Evolutionary conservation across 2,888 invertebrate species (phyloP).

Genomic region (Trisateles emortualis): DNA sequence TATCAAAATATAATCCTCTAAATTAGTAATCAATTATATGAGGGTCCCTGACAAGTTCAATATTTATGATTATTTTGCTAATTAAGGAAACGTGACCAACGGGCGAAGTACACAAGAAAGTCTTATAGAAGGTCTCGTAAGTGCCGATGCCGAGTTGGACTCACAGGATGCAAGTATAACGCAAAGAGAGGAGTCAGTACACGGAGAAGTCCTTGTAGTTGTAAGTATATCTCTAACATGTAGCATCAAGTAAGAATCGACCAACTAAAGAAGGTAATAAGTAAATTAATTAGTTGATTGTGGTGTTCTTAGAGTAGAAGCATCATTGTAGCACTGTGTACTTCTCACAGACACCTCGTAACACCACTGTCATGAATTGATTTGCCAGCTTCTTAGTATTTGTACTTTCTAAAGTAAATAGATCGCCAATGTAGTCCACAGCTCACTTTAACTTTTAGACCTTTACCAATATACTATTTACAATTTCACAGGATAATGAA

Average conservation of each 20-base stretch:
- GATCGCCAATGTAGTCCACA: constrained; percentile 64
- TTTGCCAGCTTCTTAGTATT: constrained; percentile 84
- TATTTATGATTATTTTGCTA: constrained; percentile 85
- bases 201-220: constrained; percentile 75
- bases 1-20: constrained; percentile 71
- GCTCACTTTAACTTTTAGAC: constrained; percentile 6
- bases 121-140: constrained; percentile 83
- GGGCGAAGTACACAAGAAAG: constrained; percentile 80
- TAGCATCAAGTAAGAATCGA: constrained; percentile 67
- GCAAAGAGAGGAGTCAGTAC: constrained; percentile 71
- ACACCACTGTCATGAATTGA: constrained; percentile 79
- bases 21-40: constrained; percentile 67
- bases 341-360: constrained; percentile 76
- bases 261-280: constrained; percentile 74
- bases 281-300: constrained; percentile 74
- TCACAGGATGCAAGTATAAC: constrained; percentile 82
- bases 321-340: constrained; percentile 80
- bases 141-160: constrained; percentile 80
- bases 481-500: constrained; percentile 75
- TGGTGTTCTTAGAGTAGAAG: constrained; percentile 82
- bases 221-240: constrained; percentile 75
- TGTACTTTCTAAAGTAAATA: constrained; percentile 55
- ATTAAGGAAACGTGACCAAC: constrained; percentile 82
- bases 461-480: constrained; percentile 1
- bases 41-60: constrained; percentile 84